phyloP scores from a whole-genome alignment of 2,797 vertebrate genomes.

The Linurgus olivaceus region DNA sequence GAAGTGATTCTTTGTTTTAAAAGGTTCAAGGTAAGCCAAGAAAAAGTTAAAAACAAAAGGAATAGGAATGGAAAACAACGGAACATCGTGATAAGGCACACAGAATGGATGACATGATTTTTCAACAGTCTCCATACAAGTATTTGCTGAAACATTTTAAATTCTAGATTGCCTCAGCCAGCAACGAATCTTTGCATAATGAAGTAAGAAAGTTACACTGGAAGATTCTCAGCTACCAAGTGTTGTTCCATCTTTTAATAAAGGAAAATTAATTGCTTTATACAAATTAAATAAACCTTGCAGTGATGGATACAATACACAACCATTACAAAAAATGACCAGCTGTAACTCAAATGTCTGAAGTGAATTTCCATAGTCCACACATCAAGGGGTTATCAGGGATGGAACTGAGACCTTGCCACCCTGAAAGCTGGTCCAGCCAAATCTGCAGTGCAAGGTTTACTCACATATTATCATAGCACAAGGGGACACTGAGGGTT shows the following conservation, averaged over 20 bases:
- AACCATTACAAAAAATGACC: background rate
- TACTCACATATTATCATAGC: background rate
- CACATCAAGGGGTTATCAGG: background rate
- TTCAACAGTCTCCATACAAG: background rate
- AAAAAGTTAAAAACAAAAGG: background rate
- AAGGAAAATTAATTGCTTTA: background rate
- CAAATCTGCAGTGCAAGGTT: background rate
- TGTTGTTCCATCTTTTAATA: background rate
- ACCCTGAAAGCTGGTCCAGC: background rate
- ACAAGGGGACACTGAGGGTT: background rate
- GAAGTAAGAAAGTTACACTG: background rate
- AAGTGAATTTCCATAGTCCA: background rate
- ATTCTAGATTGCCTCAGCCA: background rate
- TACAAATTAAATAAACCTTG: background rate
- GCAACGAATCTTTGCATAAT: background rate
- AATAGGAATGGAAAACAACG: background rate
- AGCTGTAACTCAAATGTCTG: background rate
- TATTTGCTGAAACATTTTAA: background rate
- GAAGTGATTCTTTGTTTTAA: conserved; percentile 26
- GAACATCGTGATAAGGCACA: background rate
- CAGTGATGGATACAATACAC: background rate
- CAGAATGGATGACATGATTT: background rate
- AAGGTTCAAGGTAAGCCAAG: background rate
- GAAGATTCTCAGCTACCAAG: background rate
- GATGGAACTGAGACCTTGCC: background rate